Evolutionary conservation across 2,888 invertebrate genomes (phyloP), one percentile per base, ranked within the genome.

Genomic region (Dasysyrphus albostriatus): DNA sequence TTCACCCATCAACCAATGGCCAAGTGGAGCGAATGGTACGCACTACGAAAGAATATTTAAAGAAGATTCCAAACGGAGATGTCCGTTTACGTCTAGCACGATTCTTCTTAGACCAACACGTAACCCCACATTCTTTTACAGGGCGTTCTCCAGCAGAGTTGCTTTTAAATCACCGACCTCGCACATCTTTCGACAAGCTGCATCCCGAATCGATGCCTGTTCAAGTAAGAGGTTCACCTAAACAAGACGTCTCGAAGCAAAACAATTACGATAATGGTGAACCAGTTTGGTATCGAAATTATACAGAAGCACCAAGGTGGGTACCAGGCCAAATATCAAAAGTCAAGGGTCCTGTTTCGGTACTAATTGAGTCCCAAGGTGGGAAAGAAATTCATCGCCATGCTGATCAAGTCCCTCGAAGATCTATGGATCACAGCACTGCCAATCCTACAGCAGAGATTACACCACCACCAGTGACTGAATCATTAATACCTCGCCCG

Each of bases 131-230:
- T 58, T 58, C 58, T 58, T 32, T 19, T 12, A 58, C 44, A 12
- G 72, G 72, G n/a, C 47, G 58, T 16, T 73, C 73, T 3, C 59
- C 73, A 8, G 59, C 47, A 34, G 73, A 59, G 37, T 49, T 73
- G 10, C 58, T 39, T 47, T 59, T 59, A 19, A 49, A 49, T 49
- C 49, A 59, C n/a, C 37, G 56, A 56, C 42, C 56, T 54, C 42
- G 56, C 39, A 70, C 70, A 32, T 70, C 56, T 70, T 56, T 56
- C 14, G 70, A 70, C 44, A 56, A 70, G 24, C 56, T 58, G 42
- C 58, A 58, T 37, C 59, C 59, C 12, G 16, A 37, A 37, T 59
- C 37, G 16, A 59, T 59, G 16, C 34, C 34, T 8, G 12, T 70
- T 29, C 39, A 56, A 56, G 19, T 29, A 29, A 42, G 32, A 32